Evolutionary conservation across 2,888 invertebrate genomes (phyloP).

Genomic region (Paralinhomoeus sp.): DNA sequence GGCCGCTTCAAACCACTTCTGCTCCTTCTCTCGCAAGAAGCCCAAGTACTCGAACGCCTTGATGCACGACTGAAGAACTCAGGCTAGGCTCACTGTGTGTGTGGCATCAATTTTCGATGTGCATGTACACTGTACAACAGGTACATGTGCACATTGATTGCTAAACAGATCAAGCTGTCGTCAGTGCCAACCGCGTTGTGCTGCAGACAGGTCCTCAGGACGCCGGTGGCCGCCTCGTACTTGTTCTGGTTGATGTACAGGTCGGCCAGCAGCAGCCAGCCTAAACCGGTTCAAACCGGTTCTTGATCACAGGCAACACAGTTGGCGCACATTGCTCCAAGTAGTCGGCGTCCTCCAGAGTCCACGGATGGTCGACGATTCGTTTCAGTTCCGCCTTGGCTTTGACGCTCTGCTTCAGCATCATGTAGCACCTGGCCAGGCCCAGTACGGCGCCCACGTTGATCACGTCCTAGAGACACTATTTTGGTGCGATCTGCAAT

Average conservation of each 20-base stretch:
- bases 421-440: slow-evolving; percentile 56
- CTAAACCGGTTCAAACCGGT: slow-evolving; percentile 7
- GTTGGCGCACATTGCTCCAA: slow-evolving; percentile 48
- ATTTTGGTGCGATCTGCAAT: background rate
- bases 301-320: background rate
- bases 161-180: background rate
- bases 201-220: slow-evolving; percentile 37
- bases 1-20: slow-evolving; percentile 61
- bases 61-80: slow-evolving; percentile 44
- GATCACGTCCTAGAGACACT: background rate
- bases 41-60: slow-evolving; percentile 72
- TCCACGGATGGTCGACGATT: slow-evolving; percentile 62
- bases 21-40: slow-evolving; percentile 67
- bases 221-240: slow-evolving; percentile 58
- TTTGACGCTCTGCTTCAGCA: slow-evolving; percentile 65
- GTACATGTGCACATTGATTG: background rate
- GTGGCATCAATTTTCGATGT: too few relatives aligned
- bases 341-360: slow-evolving; percentile 81
- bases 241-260: slow-evolving; percentile 58
- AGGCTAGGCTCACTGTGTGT: too few relatives aligned
- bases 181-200: slow-evolving; percentile 29
- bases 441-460: slow-evolving; percentile 63
- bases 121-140: too few relatives aligned
- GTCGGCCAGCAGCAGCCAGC: slow-evolving; percentile 74
- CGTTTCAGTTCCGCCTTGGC: slow-evolving; percentile 78